phyloP scores from a whole-genome alignment of 2,113 vertebrate genomes.

The Oceanodroma tethys region DNA sequence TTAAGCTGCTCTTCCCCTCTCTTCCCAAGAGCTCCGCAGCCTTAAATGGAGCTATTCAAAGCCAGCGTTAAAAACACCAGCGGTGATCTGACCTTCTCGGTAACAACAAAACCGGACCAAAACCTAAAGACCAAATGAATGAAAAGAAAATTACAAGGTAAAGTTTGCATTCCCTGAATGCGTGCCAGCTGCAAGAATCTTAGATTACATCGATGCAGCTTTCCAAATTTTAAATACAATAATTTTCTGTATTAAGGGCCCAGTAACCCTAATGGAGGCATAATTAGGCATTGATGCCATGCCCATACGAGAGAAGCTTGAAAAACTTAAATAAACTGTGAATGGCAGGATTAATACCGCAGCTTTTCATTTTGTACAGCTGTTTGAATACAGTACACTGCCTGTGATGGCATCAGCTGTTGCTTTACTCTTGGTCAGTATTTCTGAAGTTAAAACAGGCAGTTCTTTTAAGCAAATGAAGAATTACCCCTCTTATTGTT shows the following conservation, averaged over 20 bases:
- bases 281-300: constrained; percentile 59
- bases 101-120: not conserved
- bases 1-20: not conserved
- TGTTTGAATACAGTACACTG: constrained; percentile 57
- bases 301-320: constrained; percentile 48
- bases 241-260: constrained; percentile 51
- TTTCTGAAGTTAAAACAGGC: constrained; percentile 25
- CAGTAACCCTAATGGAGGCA: constrained; percentile 14
- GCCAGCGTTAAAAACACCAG: not conserved
- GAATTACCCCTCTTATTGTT: not conserved
- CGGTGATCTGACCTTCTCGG: not conserved
- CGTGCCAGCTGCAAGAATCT: not conserved
- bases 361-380: constrained; percentile 48
- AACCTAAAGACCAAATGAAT: not conserved
- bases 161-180: not conserved
- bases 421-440: not conserved
- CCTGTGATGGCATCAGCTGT: constrained; percentile 47
- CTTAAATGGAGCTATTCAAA: constrained; percentile 5
- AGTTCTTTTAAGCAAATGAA: constrained; percentile 10
- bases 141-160: constrained; percentile 51
- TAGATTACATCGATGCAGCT: not conserved
- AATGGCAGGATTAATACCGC: constrained; percentile 49
- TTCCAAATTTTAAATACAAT: constrained; percentile 55
- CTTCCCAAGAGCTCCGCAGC: not conserved
- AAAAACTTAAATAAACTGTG: constrained; percentile 60